Evolutionary conservation across 1,140 invertebrate genomes (phyloP), one percentile per base, ranked within the genome.

Genomic region (Oppia nitens): DNA sequence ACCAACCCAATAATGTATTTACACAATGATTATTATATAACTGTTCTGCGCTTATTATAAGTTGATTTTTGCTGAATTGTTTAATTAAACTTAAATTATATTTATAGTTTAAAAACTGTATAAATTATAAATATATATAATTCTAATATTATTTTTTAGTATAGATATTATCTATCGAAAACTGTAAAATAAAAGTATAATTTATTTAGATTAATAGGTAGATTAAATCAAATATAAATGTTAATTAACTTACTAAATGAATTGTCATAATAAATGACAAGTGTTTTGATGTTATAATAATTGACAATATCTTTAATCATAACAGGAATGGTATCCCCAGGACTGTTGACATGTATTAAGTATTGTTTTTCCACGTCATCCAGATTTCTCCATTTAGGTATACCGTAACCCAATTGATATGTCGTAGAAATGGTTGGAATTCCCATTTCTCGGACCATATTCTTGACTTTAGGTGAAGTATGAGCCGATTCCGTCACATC

Each of bases 241-340:
- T n/a, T n/a, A n/a, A 12, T 26, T 40, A 25, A 64, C 71, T 72
- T 74, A 86, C 84, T 82, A 66, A 91, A 92, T 24, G 81, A 80
- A 12, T 83, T 77, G 66, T 94, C 88, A 69, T 88, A 92, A 6
- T 94, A 75, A 48, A 94, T 84, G 2, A 85, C 90, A 21, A 89
- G 87, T 71, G 89, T 90, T 17, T 83, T 88, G 49, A 92, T 85
- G 65, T 90, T 87, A 70, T 90, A 81, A 26, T 78, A 74, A 1
- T 77, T 75, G 1, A 87, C 83, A 58, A 93, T 80, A 49, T 84
- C 82, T 50, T 86, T 74, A 0, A 94, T 77, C 3, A 81, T 78
- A 68, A 89, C 83, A 0, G 86, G 81, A 56, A 89, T 79, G 11
- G 89, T 73, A 67, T 91, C 86, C 0, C 80, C 81, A 1, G 87